Evolutionary conservation across 2,113 vertebrate species (phyloP), one percentile per base, ranked within the genome.

Genomic region (Eulemur macaco): DNA sequence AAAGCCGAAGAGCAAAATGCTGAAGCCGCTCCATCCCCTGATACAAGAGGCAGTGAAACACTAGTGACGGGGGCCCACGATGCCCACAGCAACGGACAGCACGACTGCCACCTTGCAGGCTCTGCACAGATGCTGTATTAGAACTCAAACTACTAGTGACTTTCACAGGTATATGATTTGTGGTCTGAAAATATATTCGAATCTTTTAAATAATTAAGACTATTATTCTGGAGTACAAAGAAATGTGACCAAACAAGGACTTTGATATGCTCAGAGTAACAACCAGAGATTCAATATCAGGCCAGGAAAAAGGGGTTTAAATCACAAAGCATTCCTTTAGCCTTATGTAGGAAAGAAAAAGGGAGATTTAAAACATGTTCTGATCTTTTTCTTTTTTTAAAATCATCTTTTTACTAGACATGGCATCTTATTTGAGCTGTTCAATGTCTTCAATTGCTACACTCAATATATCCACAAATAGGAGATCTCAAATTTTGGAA

Each of bases 181-280:
- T 42, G 18, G 63, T 71, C 80, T 82, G 80, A 86, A 94, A 84
- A 63, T 34, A 47, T 14, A 20, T 63, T 37, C 1, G 0, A 52
- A 37, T 39, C 85, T 31, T 88, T 81, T 74, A 68, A 86, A 42
- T n/a, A 89, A 86, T 86, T 60, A 74, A 71, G 71, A 85, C 21
- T 20, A 31, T 74, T 52, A 42, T 39, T 34, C 31, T 50, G 50
- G 56, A 63, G 37, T 45, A n/a, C 50, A 74, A 86, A 83, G 60
- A 78, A 71, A 58, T 14, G 47, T 5, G 29, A 69, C 18, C 20
- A 73, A 96, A 71, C 39, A 86, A 47, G 60, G 47, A 27, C 42
- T 54, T 42, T 31, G 42, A 21, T 71, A 42, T 4, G 58, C 17
- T 89, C 37, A 52, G 7, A 50, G n/a, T 34, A 31, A 66, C 5